These are phyloP conservation scores for Asbolus verrucosus DNA, from an alignment of 1,140 invertebrate species.

Conservation along the genomic window DNA sequence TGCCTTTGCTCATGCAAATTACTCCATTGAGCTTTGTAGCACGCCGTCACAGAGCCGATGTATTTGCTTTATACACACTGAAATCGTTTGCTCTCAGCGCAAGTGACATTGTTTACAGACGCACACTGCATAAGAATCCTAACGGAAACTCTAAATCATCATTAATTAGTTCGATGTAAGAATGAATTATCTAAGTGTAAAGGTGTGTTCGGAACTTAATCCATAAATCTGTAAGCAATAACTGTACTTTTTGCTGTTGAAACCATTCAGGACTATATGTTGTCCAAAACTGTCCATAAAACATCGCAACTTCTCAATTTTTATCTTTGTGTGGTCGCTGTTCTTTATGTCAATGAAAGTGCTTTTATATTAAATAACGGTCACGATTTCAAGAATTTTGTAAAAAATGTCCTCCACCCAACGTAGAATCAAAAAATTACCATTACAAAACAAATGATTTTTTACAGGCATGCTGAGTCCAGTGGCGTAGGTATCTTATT, in stretches of 20 bases:
- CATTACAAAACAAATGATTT: too few relatives aligned
- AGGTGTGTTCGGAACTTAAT: slow-evolving; percentile 26
- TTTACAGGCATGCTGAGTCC: too few relatives aligned
- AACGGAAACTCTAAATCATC: slow-evolving; percentile 25
- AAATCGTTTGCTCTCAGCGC: background rate
- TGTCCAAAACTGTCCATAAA: too few relatives aligned
- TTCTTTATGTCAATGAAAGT: too few relatives aligned
- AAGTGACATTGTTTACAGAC: slow-evolving; percentile 30
- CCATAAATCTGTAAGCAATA: slow-evolving; percentile 20
- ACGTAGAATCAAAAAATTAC: too few relatives aligned
- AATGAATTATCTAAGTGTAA: slow-evolving; percentile 11
- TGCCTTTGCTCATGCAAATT: slow-evolving; percentile 45
- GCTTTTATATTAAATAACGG: too few relatives aligned
- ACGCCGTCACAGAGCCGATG: slow-evolving; percentile 4
- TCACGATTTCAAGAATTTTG: too few relatives aligned
- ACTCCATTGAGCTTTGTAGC: slow-evolving; percentile 41
- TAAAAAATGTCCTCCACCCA: slow-evolving; percentile 6
- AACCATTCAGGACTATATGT: background rate
- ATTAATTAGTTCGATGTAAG: slow-evolving; percentile 17
- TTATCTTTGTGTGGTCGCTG: background rate
- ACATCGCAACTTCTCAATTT: too few relatives aligned
- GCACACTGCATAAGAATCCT: slow-evolving; percentile 10
- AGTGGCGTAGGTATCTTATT: too few relatives aligned
- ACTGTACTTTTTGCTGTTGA: slow-evolving; percentile 13
- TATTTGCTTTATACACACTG: slow-evolving; percentile 13